Conservation (phyloP, 2,113 vertebrate genomes). For the Ameiurus melas region DNA sequence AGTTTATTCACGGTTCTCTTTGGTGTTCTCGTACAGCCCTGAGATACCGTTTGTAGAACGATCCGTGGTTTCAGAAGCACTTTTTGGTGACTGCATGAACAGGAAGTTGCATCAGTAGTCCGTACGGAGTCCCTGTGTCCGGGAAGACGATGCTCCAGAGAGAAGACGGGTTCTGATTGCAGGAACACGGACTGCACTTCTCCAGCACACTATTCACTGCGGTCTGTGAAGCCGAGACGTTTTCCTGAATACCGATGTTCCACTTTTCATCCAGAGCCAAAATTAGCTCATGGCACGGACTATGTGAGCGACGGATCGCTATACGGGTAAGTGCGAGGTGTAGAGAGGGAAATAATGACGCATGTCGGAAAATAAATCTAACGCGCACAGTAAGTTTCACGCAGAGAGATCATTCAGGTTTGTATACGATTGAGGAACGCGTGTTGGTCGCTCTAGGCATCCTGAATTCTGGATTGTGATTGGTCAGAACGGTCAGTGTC, state of each 20-base stretch:
- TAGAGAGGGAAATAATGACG: not conserved
- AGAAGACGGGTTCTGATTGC: not conserved
- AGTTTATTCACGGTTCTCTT: not conserved
- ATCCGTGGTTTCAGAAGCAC: not conserved
- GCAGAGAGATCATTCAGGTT: not conserved
- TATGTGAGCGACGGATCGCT: not conserved
- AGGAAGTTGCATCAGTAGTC: constrained; percentile 27
- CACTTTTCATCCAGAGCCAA: constrained; percentile 21
- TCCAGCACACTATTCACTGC: constrained; percentile 21
- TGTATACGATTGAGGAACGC: not conserved
- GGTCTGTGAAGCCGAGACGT: constrained; percentile 20
- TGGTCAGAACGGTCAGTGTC: not conserved
- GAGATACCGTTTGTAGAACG: not conserved
- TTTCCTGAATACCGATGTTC: constrained; percentile 37
- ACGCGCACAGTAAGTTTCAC: not conserved
- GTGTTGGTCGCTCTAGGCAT: not conserved
- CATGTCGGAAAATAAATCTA: not conserved
- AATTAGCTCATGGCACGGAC: not conserved
- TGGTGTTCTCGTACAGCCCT: not conserved
- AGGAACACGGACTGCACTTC: constrained; percentile 33
- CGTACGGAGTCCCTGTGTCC: not conserved
- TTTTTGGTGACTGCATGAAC: not conserved
- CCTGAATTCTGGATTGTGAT: not conserved
- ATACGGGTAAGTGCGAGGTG: not conserved
- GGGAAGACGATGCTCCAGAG: not conserved